These are phyloP conservation scores for Pyrrhia umbra DNA, from an alignment of 2,888 invertebrate genomes.

Conservation along the genomic window DNA sequence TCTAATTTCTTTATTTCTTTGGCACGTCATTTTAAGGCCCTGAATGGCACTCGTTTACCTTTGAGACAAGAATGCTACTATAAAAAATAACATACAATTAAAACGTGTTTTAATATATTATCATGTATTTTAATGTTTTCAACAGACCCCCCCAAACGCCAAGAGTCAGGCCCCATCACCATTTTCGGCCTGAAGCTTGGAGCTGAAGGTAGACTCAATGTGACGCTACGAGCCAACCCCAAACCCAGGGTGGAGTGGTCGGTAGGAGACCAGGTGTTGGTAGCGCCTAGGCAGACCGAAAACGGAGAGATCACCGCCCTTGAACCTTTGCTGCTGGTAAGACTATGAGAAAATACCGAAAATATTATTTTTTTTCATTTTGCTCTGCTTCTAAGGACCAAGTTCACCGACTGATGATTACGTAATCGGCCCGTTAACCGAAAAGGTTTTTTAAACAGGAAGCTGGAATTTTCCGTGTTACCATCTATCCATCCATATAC, in stretches of 20 bases:
- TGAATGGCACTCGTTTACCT: too few species aligned
- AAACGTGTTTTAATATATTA: too few species aligned
- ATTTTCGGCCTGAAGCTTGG: conserved; percentile 94
- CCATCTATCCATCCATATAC: too few species aligned
- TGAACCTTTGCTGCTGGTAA: conserved; percentile 77
- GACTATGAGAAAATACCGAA: too few species aligned
- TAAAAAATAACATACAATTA: too few species aligned
- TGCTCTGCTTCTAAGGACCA: not conserved
- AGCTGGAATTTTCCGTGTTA: too few species aligned
- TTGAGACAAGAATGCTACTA: too few species aligned
- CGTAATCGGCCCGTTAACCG: too few species aligned
- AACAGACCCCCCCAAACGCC: conserved; percentile 92
- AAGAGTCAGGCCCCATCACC: conserved; percentile 88
- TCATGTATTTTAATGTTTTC: too few species aligned
- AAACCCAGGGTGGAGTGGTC: conserved; percentile 93
- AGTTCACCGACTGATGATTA: too few species aligned
- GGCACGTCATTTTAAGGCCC: not conserved
- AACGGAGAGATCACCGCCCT: conserved; percentile 69
- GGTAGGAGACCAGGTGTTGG: conserved; percentile 85
- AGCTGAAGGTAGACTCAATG: conserved; percentile 92
- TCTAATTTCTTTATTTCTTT: not conserved
- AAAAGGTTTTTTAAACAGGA: too few species aligned
- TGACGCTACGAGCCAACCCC: conserved; percentile 94
- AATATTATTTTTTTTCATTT: not conserved
- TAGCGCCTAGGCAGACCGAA: conserved; percentile 63